Base-by-base conservation (phyloP, 2,888 invertebrate species). In the Leptarthrus brevirostris region DNA sequence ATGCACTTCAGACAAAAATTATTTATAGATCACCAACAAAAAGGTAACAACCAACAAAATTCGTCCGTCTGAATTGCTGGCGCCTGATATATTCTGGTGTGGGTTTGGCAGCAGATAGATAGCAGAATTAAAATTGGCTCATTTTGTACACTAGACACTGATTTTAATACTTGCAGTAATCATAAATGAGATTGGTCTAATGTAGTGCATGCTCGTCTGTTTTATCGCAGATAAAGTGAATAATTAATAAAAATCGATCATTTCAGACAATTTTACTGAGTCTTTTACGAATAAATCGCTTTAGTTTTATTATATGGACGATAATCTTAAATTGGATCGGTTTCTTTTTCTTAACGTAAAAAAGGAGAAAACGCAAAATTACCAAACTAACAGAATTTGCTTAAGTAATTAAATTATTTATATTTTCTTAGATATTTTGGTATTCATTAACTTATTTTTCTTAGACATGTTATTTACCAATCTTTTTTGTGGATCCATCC, bases 11-110 rank as follows among this genome's bases (percentile, higher is more conserved):
- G 58, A 72, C 71, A 20, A 34, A 73, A 73, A 70, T 73, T 75
- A 75, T 75, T 75, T 75, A 75, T 75, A 75, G 75, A 71, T 72
- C 71, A 49, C 71, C 61, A 71, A 73, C 74, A 71, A 72, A 75
- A 75, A 74, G 71, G 64, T 74, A 66, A 73, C 56, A 72, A 66
- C 64, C 66, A 61, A 49, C 71, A 64, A 71, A 73, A 64, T 74
- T 74, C 74, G 74, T 75, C 71, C 64, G 75, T 72, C 64, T 73
- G 75, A 58, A 74, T 71, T 72, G 74, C 74, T 75, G 75, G 75
- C 73, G 75, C 75, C 75, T 71, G 75, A 64, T 58, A 74, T 70
- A 54, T 75, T 75, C 75, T 74, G 64, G 74, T 75, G 71, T 74
- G 73, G 71, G 58, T 73, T 75, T 72, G 69, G 69, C 69, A 69